Base-by-base conservation (phyloP, 2,888 invertebrate genomes). In the Kuschelorhynchus macadamiae region DNA sequence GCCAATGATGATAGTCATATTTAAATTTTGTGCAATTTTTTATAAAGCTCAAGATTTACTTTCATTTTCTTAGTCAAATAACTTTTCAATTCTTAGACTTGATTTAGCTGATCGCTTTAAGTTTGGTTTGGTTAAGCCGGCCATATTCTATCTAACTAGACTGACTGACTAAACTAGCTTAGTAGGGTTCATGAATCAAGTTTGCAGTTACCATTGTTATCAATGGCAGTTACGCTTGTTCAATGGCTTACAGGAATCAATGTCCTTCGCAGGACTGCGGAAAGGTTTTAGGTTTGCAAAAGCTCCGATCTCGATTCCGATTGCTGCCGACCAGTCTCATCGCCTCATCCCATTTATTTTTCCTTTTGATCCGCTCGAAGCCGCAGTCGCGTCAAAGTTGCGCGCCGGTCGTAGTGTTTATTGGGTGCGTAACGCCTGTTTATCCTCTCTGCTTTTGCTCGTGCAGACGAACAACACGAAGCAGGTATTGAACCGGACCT, bases 401-500 rank as follows among this genome's bases (percentile, higher is more conserved):
- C 41, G 63, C 53, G 44, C 33, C 16, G 57, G 16, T 16, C n/a
- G 18, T 49, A 25, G 25, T 25, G 25, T 25, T 25, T 3, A 52
- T 3, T 52, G n/a, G 42, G 55, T 56, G 44, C 30, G 44, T n/a
- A n/a, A n/a, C n/a, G n/a, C n/a, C n/a, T n/a, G n/a, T 20, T 56
- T 25, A n/a, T 11, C 9, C 20, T 41, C 7, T 17, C 32, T 30
- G 20, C 46, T 55, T 62, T 18, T 36, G 50, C 60, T 61, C 52
- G 61, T 61, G 61, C 60, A 61, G 41, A 50, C 41, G 42, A 21
- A 36, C 50, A 20, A 39, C 53, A 55, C 41, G 53, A 47, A 20
- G 14, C 46, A 57, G 56, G 56, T 64, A 64, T 64, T 33, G 57
- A 59, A 66, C 65, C 59, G 65, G 53, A 59, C 59, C 65, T 65